Evolutionary conservation across 2,113 vertebrate species (phyloP).

Genomic region (Spilogale gracilis): DNA sequence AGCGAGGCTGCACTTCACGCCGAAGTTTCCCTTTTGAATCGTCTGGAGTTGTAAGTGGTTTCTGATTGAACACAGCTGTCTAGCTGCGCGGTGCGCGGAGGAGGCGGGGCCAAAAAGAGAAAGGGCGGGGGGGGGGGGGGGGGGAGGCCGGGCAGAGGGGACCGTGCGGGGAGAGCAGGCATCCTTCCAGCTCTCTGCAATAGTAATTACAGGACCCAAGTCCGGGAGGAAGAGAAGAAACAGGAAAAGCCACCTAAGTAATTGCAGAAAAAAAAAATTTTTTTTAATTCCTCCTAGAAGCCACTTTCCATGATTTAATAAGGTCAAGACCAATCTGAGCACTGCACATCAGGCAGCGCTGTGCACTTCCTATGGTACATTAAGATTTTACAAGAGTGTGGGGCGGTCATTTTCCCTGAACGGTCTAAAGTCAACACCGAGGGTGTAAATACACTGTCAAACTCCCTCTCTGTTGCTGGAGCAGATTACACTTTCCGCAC

Average conservation of each 20-base stretch:
- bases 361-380: constrained; percentile 64
- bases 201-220: constrained; percentile 72
- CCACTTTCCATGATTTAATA: constrained; percentile 74
- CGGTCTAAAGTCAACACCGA: not conserved
- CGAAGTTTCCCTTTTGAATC: constrained; percentile 86
- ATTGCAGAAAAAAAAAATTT: constrained; percentile 59
- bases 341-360: constrained; percentile 6
- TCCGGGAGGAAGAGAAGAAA: constrained; percentile 74
- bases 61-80: constrained; percentile 91
- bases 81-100: constrained; percentile 85
- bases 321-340: constrained; percentile 73
- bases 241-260: constrained; percentile 77
- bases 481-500: constrained; percentile 24
- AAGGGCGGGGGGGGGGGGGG: constrained; percentile 46
- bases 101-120: constrained; percentile 84
- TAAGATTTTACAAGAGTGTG: constrained; percentile 77
- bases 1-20: constrained; percentile 73
- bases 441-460: constrained; percentile 27
- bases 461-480: not conserved
- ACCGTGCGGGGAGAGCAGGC: constrained; percentile 81
- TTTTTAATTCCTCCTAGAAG: not conserved
- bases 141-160: not conserved
- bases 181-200: constrained; percentile 81
- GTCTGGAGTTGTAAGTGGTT: constrained; percentile 88
- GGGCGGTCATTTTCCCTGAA: constrained; percentile 38